phyloP scores from a whole-genome alignment of 35 echinoderm and acorn worm species.

The Apostichopus parvimensis region DNA sequence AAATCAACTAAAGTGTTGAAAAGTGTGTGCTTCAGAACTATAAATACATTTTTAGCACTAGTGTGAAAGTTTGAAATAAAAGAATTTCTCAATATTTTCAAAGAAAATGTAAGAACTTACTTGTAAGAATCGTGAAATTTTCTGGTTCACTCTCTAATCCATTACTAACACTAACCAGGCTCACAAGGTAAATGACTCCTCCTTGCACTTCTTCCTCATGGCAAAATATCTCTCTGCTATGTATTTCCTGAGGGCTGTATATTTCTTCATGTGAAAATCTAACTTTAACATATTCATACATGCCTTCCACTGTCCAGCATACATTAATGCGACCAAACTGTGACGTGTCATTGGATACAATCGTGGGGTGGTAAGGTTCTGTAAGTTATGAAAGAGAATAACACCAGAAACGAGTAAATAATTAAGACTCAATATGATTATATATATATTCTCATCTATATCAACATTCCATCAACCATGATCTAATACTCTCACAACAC shows the following conservation, averaged over 20 bases:
- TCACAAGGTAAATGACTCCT: background rate
- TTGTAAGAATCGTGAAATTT: background rate
- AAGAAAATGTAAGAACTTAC: background rate
- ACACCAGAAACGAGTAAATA: background rate
- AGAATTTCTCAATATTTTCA: too few relatives aligned
- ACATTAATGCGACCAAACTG: background rate
- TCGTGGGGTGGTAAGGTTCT: background rate
- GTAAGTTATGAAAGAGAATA: background rate
- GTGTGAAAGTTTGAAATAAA: too few relatives aligned
- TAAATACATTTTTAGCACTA: too few relatives aligned
- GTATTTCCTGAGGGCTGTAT: background rate
- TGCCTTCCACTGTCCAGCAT: slow-evolving; percentile 1
- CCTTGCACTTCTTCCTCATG: background rate
- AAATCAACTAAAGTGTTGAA: too few relatives aligned
- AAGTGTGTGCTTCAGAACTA: too few relatives aligned
- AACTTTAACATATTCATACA: background rate
- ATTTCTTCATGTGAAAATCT: background rate
- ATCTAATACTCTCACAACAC: too few relatives aligned
- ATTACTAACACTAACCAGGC: background rate
- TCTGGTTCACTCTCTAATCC: background rate
- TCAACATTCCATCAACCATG: too few relatives aligned
- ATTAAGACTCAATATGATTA: too few relatives aligned
- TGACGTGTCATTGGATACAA: background rate
- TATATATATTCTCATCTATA: too few relatives aligned
- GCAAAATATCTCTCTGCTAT: background rate